phyloP scores from a whole-genome alignment of 92 coral and sea anemone species.

The Palythoa grandis region DNA sequence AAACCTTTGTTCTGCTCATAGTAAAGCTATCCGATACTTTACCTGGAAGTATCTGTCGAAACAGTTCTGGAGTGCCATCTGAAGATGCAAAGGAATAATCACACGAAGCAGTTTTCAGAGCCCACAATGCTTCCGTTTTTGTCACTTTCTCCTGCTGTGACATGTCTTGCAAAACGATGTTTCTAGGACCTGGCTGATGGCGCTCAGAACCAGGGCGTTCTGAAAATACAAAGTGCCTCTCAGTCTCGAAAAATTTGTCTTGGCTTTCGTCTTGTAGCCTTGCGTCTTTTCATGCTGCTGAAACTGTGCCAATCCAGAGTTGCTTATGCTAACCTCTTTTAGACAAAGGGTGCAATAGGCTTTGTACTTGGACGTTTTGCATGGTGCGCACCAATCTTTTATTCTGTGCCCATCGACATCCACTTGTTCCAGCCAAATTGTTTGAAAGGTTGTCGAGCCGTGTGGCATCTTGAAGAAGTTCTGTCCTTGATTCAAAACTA shows the following conservation, averaged over 20 bases:
- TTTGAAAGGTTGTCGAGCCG: conserved; percentile 2
- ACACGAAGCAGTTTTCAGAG: conserved; percentile 6
- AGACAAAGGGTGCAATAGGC: background rate
- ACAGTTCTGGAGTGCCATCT: background rate
- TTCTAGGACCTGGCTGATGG: background rate
- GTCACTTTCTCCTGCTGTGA: conserved; percentile 5
- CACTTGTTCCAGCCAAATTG: background rate
- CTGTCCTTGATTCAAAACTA: background rate
- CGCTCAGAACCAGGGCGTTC: conserved; percentile 2
- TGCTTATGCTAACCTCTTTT: background rate
- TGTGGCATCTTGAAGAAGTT: background rate
- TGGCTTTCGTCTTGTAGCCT: background rate
- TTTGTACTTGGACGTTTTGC: conserved; percentile 4
- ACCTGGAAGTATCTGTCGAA: background rate
- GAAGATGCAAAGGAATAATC: conserved; percentile 3
- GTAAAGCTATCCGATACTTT: conserved; percentile 42
- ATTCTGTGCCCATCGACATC: background rate
- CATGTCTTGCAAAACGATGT: background rate
- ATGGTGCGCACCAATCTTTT: conserved; percentile 2
- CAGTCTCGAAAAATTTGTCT: background rate
- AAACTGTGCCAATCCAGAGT: background rate
- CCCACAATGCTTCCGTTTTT: conserved; percentile 3
- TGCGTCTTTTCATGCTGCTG: conserved; percentile 3
- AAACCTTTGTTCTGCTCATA: conserved; percentile 35
- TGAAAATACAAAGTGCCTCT: conserved; percentile 1